Evolutionary conservation across 2,888 invertebrate species (phyloP).

Genomic region (Eucera pruinosa): DNA sequence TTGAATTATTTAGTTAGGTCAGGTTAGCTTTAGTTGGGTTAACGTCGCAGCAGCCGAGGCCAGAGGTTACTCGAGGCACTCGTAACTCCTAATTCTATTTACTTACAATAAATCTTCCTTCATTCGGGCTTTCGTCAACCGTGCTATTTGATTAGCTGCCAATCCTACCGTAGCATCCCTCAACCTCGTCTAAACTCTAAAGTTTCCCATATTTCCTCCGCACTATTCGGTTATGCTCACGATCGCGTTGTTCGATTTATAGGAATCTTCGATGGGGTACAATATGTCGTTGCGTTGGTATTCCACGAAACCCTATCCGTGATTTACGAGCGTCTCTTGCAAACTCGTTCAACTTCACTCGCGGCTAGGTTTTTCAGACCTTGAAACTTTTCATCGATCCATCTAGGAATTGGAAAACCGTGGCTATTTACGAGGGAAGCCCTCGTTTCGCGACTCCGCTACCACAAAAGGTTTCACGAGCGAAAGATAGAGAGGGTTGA

Average conservation of each 20-base stretch:
- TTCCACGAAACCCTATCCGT: slow-evolving; percentile 9
- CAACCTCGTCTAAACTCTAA: neutral
- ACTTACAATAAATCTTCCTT: slow-evolving; percentile 75
- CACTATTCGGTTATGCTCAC: neutral
- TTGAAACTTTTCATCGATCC: slow-evolving; percentile 42
- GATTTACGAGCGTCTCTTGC: slow-evolving; percentile 41
- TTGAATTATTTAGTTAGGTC: slow-evolving; percentile 77
- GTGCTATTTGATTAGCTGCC: slow-evolving; percentile 61
- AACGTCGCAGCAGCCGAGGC: slow-evolving; percentile 63
- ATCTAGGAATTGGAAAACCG: slow-evolving; percentile 3
- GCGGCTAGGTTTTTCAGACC: neutral
- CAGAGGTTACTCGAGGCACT: slow-evolving; percentile 73
- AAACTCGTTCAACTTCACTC: slow-evolving; percentile 32
- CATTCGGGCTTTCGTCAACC: slow-evolving; percentile 50
- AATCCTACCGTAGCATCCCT: slow-evolving; percentile 27
- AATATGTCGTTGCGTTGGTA: slow-evolving; percentile 22
- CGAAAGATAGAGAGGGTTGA: neutral
- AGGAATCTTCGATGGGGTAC: slow-evolving; percentile 7
- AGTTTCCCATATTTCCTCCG: slow-evolving; percentile 26
- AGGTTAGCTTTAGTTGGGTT: slow-evolving; percentile 70
- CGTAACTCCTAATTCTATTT: slow-evolving; percentile 77
- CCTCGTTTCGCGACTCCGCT: slow-evolving; percentile 11
- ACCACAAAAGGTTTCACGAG: slow-evolving; percentile 17
- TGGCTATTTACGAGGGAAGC: slow-evolving; percentile 3
- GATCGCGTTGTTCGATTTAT: slow-evolving; percentile 38